These are phyloP conservation scores for Amphipyra berbera DNA, from an alignment of 2,888 invertebrate genomes.

Conservation along the genomic window DNA sequence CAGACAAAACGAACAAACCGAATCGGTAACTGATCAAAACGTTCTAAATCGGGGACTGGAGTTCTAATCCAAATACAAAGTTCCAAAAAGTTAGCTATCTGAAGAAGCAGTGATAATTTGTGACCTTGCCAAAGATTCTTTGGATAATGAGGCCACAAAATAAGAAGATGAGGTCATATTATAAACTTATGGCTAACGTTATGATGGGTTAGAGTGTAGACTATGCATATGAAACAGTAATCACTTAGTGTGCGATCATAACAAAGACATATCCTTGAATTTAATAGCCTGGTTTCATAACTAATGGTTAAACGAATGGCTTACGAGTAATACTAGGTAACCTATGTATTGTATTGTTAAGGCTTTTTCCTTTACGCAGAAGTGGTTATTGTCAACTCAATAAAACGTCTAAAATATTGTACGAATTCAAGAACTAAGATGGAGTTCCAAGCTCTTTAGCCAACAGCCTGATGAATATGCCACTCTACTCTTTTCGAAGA, in stretches of 20 bases:
- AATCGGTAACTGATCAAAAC: too few relatives aligned
- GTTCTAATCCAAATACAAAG: too few relatives aligned
- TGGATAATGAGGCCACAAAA: not conserved
- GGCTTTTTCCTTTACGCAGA: constrained; percentile 37
- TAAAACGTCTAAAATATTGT: not conserved
- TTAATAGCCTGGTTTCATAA: constrained; percentile 40
- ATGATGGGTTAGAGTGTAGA: constrained; percentile 7
- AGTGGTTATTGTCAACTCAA: constrained; percentile 32
- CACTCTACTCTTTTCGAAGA: too few relatives aligned
- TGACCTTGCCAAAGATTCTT: too few relatives aligned
- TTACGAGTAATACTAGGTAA: constrained; percentile 12
- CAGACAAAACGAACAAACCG: too few relatives aligned
- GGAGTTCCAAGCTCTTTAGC: too few relatives aligned
- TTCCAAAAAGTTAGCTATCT: too few relatives aligned
- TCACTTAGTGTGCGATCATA: constrained; percentile 28
- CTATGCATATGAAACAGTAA: constrained; percentile 24
- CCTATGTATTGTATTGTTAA: constrained; percentile 33
- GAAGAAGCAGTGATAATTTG: too few relatives aligned
- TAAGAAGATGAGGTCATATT: not conserved
- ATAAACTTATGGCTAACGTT: not conserved
- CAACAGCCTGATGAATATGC: too few relatives aligned
- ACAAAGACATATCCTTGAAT: constrained; percentile 32
- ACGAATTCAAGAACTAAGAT: too few relatives aligned
- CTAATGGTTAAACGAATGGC: constrained; percentile 18
- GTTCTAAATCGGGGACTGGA: too few relatives aligned